These are phyloP conservation scores for Gobionotothen gibberifrons DNA, from an alignment of 2,797 vertebrate genomes.

Conservation along the genomic window DNA sequence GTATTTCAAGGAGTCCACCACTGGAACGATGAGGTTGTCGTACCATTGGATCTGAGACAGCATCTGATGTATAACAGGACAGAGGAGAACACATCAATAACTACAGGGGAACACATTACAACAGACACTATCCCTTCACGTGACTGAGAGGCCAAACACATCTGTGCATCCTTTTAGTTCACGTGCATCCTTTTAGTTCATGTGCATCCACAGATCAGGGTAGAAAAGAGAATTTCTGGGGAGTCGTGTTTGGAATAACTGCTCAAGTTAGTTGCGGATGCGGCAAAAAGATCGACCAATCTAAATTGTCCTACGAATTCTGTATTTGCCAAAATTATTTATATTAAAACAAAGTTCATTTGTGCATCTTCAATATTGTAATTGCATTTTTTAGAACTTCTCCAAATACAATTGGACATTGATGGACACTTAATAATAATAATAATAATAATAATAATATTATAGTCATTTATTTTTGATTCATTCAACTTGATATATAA, in stretches of 20 bases:
- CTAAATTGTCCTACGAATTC: not conserved
- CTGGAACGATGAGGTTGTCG: slow-evolving; percentile 97
- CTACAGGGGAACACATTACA: not conserved
- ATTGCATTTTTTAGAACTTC: not conserved
- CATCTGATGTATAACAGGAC: slow-evolving; percentile 84
- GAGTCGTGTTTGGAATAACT: not conserved
- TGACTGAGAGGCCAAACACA: not conserved
- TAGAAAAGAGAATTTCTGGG: not conserved
- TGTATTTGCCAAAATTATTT: not conserved
- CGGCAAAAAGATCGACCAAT: not conserved
- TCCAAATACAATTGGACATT: not conserved
- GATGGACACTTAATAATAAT: not conserved
- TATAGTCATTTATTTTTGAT: slow-evolving; percentile 5
- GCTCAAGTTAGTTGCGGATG: no score
- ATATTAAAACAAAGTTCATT: not conserved
- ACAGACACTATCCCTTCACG: not conserved
- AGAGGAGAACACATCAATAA: slow-evolving; percentile 6
- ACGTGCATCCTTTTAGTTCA: not conserved
- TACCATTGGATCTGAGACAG: slow-evolving; percentile 99
- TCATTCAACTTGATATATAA: not conserved
- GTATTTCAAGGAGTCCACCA: slow-evolving; percentile 99
- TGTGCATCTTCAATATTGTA: not conserved
- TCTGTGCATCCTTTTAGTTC: not conserved
- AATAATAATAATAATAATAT: no score
- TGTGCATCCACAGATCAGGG: not conserved